These are phyloP conservation scores for Phytoseiulus persimilis DNA, from an alignment of 2,888 invertebrate species.

Conservation along the genomic window DNA sequence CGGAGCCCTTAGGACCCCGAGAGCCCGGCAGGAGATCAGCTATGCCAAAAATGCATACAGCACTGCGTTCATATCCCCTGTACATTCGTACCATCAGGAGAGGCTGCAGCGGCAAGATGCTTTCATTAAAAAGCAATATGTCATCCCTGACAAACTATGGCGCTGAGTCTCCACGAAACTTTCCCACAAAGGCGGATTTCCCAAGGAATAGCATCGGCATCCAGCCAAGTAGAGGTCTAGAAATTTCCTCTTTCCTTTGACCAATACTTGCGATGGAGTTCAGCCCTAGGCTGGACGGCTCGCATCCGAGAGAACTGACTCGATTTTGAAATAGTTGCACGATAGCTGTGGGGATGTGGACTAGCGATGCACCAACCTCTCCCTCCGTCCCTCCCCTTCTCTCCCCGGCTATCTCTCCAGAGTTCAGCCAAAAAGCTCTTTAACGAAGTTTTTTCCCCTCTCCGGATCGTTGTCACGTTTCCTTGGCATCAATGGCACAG, in stretches of 20 bases:
- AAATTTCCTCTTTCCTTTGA: not conserved
- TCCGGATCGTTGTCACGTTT: not conserved
- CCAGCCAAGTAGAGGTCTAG: not conserved
- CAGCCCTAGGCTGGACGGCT: not conserved
- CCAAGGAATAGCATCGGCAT: not conserved
- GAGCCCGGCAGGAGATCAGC: not conserved
- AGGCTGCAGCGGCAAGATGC: not conserved
- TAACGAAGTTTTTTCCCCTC: not conserved
- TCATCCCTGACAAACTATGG: slow-evolving; percentile 5
- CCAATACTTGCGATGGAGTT: not conserved
- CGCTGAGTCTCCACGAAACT: not conserved
- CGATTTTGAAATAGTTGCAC: not conserved
- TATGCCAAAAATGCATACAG: not conserved
- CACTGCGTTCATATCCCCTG: not conserved
- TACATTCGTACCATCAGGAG: not conserved
- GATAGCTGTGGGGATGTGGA: not conserved
- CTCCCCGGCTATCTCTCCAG: not conserved
- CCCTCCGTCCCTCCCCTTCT: not conserved
- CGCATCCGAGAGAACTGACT: not conserved
- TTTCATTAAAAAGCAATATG: slow-evolving; percentile 5
- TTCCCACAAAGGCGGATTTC: not conserved
- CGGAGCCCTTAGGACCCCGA: not conserved
- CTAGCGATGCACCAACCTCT: not conserved
- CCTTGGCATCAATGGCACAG: not conserved
- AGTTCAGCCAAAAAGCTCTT: not conserved